A percentile compares a stretch with the other conserved stretches of the same genome.
Evolutionary conservation across 2,888 invertebrate species (phyloP).

Genomic region (Lapara coniferarum): DNA sequence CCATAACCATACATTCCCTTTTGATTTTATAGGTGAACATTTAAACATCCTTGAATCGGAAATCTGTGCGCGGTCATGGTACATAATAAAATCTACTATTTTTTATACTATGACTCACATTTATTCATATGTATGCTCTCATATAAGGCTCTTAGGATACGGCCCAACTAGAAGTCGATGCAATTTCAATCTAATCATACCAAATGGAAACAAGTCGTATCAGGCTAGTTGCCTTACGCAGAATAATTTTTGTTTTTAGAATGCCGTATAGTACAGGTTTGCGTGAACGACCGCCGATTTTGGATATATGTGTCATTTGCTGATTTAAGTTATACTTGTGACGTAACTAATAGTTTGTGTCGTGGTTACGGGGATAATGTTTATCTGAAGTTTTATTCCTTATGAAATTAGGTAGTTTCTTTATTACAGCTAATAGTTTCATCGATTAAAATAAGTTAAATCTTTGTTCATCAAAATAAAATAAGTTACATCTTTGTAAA

Average conservation of each 20-base stretch:
- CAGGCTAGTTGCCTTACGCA: neutral
- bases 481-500: too few relatives aligned
- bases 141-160: conserved; percentile 13
- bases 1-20: neutral
- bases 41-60: conserved; percentile 10
- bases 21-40: neutral
- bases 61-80: conserved; percentile 1
- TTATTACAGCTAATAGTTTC: too few relatives aligned
- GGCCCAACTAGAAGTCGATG: conserved; percentile 22
- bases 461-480: too few relatives aligned
- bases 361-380: too few relatives aligned
- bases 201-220: conserved; percentile 27
- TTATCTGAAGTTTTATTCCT: too few relatives aligned
- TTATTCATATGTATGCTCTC: conserved; percentile 12
- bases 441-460: too few relatives aligned
- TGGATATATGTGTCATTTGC: conserved; percentile 11
- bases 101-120: conserved; percentile 12
- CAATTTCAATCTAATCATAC: conserved; percentile 32
- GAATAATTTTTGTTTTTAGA: conserved; percentile 20
- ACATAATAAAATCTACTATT: conserved; percentile 6
- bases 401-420: too few relatives aligned
- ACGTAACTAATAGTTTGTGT: too few relatives aligned
- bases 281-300: conserved; percentile 7
- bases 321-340: neutral
- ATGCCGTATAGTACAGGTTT: conserved; percentile 4